These are phyloP conservation scores for Sebastes itinus DNA, from an alignment of 2,797 vertebrate species.

Conservation along the genomic window DNA sequence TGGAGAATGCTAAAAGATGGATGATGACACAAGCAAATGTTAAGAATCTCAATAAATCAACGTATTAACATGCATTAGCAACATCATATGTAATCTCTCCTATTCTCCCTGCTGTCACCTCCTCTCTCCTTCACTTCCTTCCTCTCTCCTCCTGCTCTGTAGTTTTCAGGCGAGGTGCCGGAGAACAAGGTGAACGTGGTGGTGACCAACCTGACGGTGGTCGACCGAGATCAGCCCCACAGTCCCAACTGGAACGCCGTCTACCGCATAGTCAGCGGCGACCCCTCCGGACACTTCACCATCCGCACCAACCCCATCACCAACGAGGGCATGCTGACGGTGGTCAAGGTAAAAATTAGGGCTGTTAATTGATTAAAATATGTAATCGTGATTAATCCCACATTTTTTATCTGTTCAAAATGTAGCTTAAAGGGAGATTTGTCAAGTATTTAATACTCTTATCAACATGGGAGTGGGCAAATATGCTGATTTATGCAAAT, in stretches of 20 bases:
- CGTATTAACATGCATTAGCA: slow-evolving; percentile 44
- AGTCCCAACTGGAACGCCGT: slow-evolving; percentile 97
- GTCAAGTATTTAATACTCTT: too few species aligned
- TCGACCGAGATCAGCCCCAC: slow-evolving; percentile 95
- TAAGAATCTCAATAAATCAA: slow-evolving; percentile 50
- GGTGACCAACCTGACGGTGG: slow-evolving; percentile 93
- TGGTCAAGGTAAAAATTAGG: slow-evolving; percentile 87
- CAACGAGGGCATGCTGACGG: slow-evolving; percentile 95
- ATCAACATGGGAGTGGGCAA: too few species aligned
- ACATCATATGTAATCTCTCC: slow-evolving; percentile 16
- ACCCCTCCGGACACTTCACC: slow-evolving; percentile 92
- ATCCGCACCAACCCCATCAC: slow-evolving; percentile 93
- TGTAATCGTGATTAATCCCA: too few species aligned
- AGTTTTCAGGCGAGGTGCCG: slow-evolving; percentile 94
- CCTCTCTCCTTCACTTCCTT: not conserved
- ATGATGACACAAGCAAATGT: slow-evolving; percentile 16
- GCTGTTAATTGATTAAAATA: fast-evolving
- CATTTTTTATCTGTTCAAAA: too few species aligned
- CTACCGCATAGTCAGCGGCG: slow-evolving; percentile 95
- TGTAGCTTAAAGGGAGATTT: too few species aligned
- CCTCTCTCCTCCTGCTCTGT: not conserved
- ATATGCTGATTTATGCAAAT: too few species aligned
- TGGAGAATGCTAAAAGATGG: slow-evolving; percentile 35
- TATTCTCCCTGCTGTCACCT: not conserved
- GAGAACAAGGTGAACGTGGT: slow-evolving; percentile 93